Conservation (phyloP, 2,113 vertebrate species). For the Vireo altiloquus region DNA sequence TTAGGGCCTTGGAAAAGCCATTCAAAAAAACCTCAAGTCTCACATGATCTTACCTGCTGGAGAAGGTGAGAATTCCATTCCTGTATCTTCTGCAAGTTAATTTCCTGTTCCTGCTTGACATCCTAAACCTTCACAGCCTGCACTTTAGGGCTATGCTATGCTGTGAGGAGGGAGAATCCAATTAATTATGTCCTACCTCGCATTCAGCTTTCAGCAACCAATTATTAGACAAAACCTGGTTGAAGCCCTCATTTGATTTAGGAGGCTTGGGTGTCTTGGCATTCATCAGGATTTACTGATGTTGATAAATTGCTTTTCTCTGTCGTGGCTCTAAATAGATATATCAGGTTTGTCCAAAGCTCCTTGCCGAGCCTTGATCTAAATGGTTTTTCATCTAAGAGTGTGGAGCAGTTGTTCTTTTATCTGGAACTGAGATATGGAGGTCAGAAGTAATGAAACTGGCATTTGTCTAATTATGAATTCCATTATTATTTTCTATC, state of each 20-base stretch:
- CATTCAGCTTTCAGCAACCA: constrained; percentile 37
- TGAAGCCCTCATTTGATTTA: constrained; percentile 43
- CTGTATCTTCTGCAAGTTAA: background rate
- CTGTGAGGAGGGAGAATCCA: background rate
- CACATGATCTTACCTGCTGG: background rate
- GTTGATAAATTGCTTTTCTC: constrained; percentile 43
- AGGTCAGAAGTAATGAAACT: constrained; percentile 24
- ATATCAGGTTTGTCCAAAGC: constrained; percentile 12
- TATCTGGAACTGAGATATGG: background rate
- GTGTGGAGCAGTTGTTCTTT: background rate
- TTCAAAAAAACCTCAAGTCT: background rate
- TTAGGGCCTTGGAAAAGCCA: background rate
- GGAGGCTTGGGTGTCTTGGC: constrained; percentile 26
- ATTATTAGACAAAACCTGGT: constrained; percentile 40
- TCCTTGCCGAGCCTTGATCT: constrained; percentile 1
- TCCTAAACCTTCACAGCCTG: background rate
- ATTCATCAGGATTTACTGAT: constrained; percentile 48
- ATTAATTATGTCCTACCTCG: constrained; percentile 19
- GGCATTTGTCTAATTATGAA: constrained; percentile 55
- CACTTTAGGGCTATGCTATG: background rate
- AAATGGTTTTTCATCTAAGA: constrained; percentile 12
- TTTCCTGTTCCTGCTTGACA: background rate
- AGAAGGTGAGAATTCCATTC: background rate
- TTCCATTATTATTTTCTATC: constrained; percentile 55
- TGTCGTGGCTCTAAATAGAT: constrained; percentile 30